Evolutionary conservation across 2,888 invertebrate species (phyloP).

Genomic region (Eledona agricola): DNA sequence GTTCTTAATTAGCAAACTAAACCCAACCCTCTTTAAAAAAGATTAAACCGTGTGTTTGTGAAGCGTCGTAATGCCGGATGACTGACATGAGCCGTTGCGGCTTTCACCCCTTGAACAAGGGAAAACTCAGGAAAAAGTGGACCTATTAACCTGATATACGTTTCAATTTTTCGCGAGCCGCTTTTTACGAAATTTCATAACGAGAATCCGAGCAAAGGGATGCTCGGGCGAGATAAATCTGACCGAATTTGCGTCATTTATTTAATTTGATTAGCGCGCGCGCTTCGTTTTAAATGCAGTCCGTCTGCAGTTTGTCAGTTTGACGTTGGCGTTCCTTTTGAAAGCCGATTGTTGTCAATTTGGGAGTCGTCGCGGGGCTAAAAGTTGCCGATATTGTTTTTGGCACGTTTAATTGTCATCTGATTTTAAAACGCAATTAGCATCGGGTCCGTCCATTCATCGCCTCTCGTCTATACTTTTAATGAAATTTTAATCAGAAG

Average conservation of each 20-base stretch:
- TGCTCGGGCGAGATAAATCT: constrained; percentile 4
- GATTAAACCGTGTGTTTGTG: constrained; percentile 64
- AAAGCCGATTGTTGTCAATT: constrained; percentile 33
- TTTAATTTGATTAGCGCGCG: background rate
- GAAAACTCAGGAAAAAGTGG: constrained; percentile 49
- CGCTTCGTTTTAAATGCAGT: no score
- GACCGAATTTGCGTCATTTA: background rate
- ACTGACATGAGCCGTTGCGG: constrained; percentile 59
- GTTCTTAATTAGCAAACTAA: constrained; percentile 64
- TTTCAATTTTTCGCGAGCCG: constrained; percentile 47
- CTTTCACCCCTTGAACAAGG: constrained; percentile 40
- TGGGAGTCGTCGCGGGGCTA: constrained; percentile 10
- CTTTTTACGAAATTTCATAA: constrained; percentile 7
- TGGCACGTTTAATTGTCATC: constrained; percentile 33
- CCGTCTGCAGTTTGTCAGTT: no score
- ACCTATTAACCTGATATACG: constrained; percentile 54
- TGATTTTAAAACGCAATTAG: constrained; percentile 37
- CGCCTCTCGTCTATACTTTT: constrained; percentile 53
- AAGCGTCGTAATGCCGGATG: constrained; percentile 62
- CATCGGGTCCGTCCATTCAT: constrained; percentile 29
- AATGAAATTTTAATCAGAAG: constrained; percentile 58
- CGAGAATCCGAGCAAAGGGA: constrained; percentile 3
- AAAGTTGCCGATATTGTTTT: constrained; percentile 27
- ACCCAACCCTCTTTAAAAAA: constrained; percentile 63
- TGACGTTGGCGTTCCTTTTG: background rate